Evolutionary conservation across 2,888 invertebrate genomes (phyloP).

Genomic region (Tipula confusa): DNA sequence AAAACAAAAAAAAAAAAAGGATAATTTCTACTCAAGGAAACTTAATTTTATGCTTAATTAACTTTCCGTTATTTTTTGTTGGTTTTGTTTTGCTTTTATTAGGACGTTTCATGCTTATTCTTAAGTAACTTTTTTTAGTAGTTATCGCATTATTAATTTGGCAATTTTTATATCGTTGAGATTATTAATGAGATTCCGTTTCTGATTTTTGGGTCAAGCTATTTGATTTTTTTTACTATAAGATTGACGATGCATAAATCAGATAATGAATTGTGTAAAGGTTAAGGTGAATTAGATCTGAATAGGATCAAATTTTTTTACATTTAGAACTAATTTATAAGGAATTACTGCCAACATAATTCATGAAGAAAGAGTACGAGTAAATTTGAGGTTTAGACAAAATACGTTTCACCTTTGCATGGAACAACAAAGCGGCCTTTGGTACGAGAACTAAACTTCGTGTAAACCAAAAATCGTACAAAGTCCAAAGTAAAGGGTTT

Average conservation of each 20-base stretch:
- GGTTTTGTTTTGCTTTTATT: background rate
- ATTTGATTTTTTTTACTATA: background rate
- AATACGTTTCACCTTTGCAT: too few species aligned
- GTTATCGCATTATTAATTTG: background rate
- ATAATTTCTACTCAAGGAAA: background rate
- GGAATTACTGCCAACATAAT: too few species aligned
- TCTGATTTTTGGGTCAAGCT: background rate
- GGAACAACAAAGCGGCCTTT: too few species aligned
- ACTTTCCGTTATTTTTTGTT: background rate
- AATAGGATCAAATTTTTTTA: too few species aligned
- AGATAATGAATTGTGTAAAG: background rate
- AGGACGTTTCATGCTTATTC: background rate
- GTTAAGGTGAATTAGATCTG: background rate
- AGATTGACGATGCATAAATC: background rate
- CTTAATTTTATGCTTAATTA: background rate
- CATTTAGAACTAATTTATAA: too few species aligned
- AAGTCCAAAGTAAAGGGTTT: too few species aligned
- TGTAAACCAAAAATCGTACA: too few species aligned
- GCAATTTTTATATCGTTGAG: background rate
- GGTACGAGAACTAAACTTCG: too few species aligned
- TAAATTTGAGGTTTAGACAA: too few species aligned
- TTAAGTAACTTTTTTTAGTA: background rate
- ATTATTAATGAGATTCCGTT: background rate
- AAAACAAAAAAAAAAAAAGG: background rate
- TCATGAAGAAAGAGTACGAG: too few species aligned